Evolutionary conservation across 2,113 vertebrate species (phyloP).

Genomic region (Taurulus bubalis): DNA sequence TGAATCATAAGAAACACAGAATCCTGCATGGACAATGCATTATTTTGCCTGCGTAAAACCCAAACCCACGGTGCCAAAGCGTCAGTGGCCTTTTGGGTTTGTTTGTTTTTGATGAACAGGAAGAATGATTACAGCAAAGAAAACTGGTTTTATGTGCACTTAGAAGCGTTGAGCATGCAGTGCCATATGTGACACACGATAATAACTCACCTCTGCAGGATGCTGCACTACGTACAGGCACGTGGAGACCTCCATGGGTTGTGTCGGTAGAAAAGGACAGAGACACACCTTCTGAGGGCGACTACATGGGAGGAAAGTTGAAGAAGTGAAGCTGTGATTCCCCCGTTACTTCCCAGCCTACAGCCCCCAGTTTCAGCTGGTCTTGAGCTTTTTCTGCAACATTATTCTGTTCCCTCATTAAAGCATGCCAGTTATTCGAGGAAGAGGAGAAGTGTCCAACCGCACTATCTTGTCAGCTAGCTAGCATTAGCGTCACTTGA

Average conservation of each 20-base stretch:
- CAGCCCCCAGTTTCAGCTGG: constrained; percentile 36
- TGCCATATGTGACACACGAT: not conserved
- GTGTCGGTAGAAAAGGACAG: constrained; percentile 92
- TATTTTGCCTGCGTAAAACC: no score
- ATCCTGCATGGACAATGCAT: no score
- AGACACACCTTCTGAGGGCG: constrained; percentile 97
- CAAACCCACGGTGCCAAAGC: no score
- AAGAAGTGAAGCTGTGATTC: constrained; percentile 59
- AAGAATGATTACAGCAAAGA: not conserved
- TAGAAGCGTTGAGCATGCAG: not conserved
- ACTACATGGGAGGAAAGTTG: constrained; percentile 79
- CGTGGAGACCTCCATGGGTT: constrained; percentile 91
- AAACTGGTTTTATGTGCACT: no score
- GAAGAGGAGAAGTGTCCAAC: not conserved
- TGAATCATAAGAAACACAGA: no score
- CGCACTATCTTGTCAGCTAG: constrained; percentile 29
- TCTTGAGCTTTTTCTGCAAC: constrained; percentile 33
- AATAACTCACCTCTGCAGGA: constrained; percentile 92
- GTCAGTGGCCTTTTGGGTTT: no score
- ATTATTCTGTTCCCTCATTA: constrained; percentile 42
- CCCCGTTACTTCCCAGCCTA: constrained; percentile 36
- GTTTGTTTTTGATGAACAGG: no score
- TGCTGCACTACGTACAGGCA: constrained; percentile 95
- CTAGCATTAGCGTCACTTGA: constrained; percentile 64
- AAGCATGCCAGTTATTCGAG: constrained; percentile 21